These are phyloP conservation scores for Druceiella hillmani DNA, from an alignment of 2,888 invertebrate genomes.

Conservation along the genomic window DNA sequence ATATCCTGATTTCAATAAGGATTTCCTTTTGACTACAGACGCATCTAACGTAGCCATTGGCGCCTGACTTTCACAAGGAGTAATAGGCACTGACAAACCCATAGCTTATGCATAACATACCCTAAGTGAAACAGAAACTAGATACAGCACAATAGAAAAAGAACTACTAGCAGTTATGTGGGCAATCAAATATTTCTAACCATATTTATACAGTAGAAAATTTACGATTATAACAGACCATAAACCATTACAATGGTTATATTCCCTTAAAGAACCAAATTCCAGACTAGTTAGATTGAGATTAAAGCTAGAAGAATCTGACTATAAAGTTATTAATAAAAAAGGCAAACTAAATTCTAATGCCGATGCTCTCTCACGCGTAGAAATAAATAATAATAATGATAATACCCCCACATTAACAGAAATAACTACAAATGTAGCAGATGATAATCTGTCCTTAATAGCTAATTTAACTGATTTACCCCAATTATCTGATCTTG, in stretches of 20 bases:
- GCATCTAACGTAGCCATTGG: conserved; percentile 17
- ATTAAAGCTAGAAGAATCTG: conserved; percentile 10
- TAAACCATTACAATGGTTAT: not conserved
- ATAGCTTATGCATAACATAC: conserved; percentile 24
- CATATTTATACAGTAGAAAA: conserved; percentile 13
- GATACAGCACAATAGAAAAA: conserved; percentile 22
- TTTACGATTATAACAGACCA: conserved; percentile 4
- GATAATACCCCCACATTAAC: too few relatives aligned
- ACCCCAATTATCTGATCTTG: too few relatives aligned
- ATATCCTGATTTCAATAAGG: conserved; percentile 19
- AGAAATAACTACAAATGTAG: too few relatives aligned
- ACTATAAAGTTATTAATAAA: conserved; percentile 19
- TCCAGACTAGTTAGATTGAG: not conserved
- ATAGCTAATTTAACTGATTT: too few relatives aligned
- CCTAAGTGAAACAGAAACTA: conserved; percentile 19
- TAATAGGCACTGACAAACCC: conserved; percentile 14
- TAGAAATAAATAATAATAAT: conserved; percentile 9
- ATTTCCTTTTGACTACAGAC: conserved; percentile 23
- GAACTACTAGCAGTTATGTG: conserved; percentile 14
- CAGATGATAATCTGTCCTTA: too few relatives aligned
- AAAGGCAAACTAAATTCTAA: conserved; percentile 16
- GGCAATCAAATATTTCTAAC: conserved; percentile 14
- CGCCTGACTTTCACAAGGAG: conserved; percentile 18
- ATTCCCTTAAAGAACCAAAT: conserved; percentile 2
- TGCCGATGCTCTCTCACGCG: conserved; percentile 16